phyloP scores from a whole-genome alignment of 2,113 vertebrate genomes.

The Ariopsis seemanni region DNA sequence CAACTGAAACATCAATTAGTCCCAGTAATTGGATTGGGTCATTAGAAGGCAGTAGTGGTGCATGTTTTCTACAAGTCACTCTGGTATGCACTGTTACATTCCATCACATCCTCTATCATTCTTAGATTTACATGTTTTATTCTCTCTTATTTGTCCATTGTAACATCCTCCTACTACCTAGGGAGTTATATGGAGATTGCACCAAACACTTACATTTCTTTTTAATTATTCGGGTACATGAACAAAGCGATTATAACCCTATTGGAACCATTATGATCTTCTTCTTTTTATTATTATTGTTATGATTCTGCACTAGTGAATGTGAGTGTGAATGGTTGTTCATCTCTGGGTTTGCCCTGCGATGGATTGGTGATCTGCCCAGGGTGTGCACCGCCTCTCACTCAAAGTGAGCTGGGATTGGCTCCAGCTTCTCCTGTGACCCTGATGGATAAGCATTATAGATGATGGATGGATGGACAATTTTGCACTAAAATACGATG shows the following conservation, averaged over 20 bases:
- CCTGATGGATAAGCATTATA: too few relatives aligned
- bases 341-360: too few relatives aligned
- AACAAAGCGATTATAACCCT: background rate
- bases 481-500: background rate
- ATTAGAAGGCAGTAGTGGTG: background rate
- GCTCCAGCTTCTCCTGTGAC: too few relatives aligned
- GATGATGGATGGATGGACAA: too few relatives aligned
- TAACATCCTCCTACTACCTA: background rate
- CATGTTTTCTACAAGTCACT: background rate
- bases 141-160: background rate
- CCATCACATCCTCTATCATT: background rate
- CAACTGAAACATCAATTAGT: background rate
- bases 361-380: too few relatives aligned
- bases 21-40: background rate
- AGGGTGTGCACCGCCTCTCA: too few relatives aligned
- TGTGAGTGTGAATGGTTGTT: too few relatives aligned
- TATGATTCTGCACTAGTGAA: background rate
- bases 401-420: too few relatives aligned
- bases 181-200: background rate
- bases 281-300: background rate
- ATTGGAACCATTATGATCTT: background rate
- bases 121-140: background rate
- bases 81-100: background rate
- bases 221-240: background rate
- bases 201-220: background rate